phyloP scores from a whole-genome alignment of 2,113 vertebrate species.

The Lepisosteus osseus region DNA sequence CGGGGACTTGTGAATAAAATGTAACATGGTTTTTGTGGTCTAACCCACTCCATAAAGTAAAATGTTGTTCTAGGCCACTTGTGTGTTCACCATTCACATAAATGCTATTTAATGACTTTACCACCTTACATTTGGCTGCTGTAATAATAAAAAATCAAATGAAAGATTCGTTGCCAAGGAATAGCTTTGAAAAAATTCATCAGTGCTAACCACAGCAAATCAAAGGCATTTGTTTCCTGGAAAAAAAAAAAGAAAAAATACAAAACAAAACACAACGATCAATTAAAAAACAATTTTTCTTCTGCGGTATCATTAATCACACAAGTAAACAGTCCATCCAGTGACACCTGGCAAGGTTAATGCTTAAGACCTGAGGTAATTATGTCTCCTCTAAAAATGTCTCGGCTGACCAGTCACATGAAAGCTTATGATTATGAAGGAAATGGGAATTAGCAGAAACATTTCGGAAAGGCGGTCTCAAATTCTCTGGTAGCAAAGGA shows the following conservation, averaged over 20 bases:
- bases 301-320: constrained; percentile 84
- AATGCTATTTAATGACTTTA: constrained; percentile 49
- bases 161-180: constrained; percentile 40
- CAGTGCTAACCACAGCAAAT: constrained; percentile 68
- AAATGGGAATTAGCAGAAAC: constrained; percentile 94
- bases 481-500: constrained; percentile 63
- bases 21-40: constrained; percentile 13
- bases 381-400: constrained; percentile 63
- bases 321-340: constrained; percentile 76
- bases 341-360: constrained; percentile 90
- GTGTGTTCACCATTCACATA: constrained; percentile 38
- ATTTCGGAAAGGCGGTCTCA: constrained; percentile 69
- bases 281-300: constrained; percentile 76
- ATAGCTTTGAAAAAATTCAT: constrained; percentile 55
- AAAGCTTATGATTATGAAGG: constrained; percentile 89
- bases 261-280: constrained; percentile 49
- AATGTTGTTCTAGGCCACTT: constrained; percentile 39
- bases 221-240: constrained; percentile 64
- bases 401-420: constrained; percentile 74
- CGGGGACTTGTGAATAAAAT: constrained; percentile 10
- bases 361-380: constrained; percentile 81
- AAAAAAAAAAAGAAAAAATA: constrained; percentile 49
- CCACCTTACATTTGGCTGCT: constrained; percentile 38
- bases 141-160: constrained; percentile 29
- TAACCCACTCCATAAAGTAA: constrained; percentile 19